Percentiles rank a stretch among this genome's conserved stretches.
phyloP scores from a whole-genome alignment of 1,140 invertebrate genomes.

The Helicoverpa armigera region DNA sequence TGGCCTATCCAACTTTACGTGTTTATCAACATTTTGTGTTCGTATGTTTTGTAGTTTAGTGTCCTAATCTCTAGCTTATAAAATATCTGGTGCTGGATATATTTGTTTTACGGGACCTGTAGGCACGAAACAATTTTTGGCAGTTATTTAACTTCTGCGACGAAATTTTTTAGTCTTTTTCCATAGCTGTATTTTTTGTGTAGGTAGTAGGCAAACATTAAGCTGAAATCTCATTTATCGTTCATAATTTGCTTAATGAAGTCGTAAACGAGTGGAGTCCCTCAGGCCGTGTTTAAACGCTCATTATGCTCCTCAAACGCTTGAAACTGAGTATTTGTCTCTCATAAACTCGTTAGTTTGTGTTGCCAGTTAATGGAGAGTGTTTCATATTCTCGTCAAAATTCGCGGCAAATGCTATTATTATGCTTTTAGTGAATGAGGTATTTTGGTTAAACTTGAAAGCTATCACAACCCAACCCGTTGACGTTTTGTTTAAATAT shows the following conservation, averaged over 20 bases:
- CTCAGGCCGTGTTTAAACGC: background rate
- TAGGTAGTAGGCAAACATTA: background rate
- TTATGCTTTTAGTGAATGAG: slow-evolving; percentile 1
- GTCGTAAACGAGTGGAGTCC: slow-evolving; percentile 4
- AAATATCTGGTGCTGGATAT: background rate
- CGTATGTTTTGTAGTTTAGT: background rate
- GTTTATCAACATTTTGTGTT: slow-evolving; percentile 4
- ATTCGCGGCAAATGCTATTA: background rate
- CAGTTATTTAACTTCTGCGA: no score
- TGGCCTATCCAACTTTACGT: slow-evolving; percentile 14
- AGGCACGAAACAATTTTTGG: no score
- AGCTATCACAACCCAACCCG: background rate
- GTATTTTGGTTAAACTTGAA: background rate
- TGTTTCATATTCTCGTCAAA: background rate
- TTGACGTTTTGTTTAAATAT: background rate
- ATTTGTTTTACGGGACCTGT: no score
- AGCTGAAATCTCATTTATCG: background rate
- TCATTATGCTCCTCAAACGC: slow-evolving; percentile 11
- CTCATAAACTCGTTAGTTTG: slow-evolving; percentile 18
- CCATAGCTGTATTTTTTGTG: no score
- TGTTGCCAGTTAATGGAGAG: slow-evolving; percentile 4
- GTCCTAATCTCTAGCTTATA: background rate
- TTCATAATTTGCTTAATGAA: slow-evolving; percentile 40
- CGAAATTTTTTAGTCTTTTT: background rate
- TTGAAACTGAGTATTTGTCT: slow-evolving; percentile 14